Evolutionary conservation across 1,140 invertebrate species (phyloP).

Genomic region (Myzus persicae): DNA sequence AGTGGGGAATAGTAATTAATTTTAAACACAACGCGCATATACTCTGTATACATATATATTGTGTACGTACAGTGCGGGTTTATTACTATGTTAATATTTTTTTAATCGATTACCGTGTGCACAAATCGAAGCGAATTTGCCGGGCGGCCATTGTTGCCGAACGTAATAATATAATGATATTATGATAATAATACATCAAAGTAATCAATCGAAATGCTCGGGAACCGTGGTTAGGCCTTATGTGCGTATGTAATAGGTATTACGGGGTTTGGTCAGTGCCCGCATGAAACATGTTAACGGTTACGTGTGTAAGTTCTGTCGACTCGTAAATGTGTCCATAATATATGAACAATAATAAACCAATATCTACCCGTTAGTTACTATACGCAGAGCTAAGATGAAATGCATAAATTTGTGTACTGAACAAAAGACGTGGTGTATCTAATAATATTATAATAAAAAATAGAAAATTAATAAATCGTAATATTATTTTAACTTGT

Average conservation of each 20-base stretch:
- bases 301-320: too few relatives aligned
- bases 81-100: neutral
- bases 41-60: neutral
- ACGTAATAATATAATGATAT: neutral
- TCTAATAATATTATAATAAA: too few relatives aligned
- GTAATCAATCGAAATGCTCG: neutral
- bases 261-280: neutral
- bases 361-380: neutral
- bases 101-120: neutral
- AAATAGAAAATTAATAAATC: too few relatives aligned
- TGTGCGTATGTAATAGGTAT: neutral
- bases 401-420: neutral
- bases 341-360: neutral
- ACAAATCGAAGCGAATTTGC: neutral
- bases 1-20: conserved; percentile 6
- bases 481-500: neutral
- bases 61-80: neutral
- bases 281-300: neutral
- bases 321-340: too few relatives aligned
- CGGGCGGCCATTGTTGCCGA: neutral
- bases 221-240: neutral
- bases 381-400: neutral
- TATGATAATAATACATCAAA: neutral
- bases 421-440: too few relatives aligned
- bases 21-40: neutral